Evolutionary conservation across 2,113 vertebrate species (phyloP).

Genomic region (Vidua chalybeata): DNA sequence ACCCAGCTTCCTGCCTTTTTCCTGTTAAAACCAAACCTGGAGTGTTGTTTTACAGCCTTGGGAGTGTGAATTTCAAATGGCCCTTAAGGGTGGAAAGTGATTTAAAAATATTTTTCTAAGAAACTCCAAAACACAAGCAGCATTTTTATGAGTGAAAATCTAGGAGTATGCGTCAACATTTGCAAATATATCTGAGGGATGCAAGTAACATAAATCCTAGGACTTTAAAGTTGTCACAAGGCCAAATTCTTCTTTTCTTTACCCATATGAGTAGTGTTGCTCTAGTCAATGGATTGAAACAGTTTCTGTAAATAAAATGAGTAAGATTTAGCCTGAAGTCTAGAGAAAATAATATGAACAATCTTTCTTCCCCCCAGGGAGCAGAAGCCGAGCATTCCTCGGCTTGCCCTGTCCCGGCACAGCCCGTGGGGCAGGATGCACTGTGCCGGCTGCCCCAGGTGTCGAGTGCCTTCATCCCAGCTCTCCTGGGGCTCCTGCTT

Average conservation of each 20-base stretch:
- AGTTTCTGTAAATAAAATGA: slow-evolving; percentile 42
- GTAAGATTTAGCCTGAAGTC: slow-evolving; percentile 16
- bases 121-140: slow-evolving; percentile 54
- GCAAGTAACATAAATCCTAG: slow-evolving; percentile 48
- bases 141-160: slow-evolving; percentile 57
- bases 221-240: slow-evolving; percentile 40
- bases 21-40: background rate
- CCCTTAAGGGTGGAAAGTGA: slow-evolving; percentile 56
- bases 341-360: slow-evolving; percentile 20
- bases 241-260: slow-evolving; percentile 46
- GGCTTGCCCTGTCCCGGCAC: background rate
- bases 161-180: slow-evolving; percentile 43
- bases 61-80: slow-evolving; percentile 43
- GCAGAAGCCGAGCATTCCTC: slow-evolving; percentile 41
- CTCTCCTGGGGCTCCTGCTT: background rate
- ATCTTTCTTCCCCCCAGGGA: background rate
- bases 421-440: background rate
- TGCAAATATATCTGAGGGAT: slow-evolving; percentile 46
- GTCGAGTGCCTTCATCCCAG: accelerated
- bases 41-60: slow-evolving; percentile 39
- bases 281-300: slow-evolving; percentile 20
- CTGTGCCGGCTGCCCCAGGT: accelerated
- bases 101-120: slow-evolving; percentile 62
- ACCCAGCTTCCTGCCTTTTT: slow-evolving; percentile 30
- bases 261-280: background rate